phyloP scores from a whole-genome alignment of 2,888 invertebrate species.

The Dasypogon diadema region DNA sequence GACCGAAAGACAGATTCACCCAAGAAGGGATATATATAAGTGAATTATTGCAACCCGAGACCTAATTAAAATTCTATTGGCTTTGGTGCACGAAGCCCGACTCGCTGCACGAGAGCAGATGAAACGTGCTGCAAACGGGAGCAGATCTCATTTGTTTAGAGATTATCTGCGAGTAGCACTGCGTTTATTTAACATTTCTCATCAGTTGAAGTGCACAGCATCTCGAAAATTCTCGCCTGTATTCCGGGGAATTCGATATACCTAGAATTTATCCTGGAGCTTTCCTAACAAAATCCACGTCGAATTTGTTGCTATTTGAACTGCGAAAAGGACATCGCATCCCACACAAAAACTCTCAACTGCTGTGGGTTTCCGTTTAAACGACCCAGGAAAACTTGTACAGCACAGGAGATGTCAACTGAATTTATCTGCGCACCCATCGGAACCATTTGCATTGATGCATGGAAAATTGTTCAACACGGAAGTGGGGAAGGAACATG shows the following conservation, averaged over 20 bases:
- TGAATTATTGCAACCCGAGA: not conserved
- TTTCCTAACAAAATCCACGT: too few species aligned
- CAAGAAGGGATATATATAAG: not conserved
- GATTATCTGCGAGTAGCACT: not conserved
- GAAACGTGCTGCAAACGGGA: too few species aligned
- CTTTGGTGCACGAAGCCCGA: not conserved
- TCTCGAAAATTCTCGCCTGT: not conserved
- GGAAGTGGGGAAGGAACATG: conserved; percentile 10
- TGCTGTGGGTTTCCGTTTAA: not conserved
- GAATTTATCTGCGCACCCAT: conserved; percentile 9
- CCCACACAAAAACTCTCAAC: too few species aligned
- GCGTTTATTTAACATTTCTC: not conserved
- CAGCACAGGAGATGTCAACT: not conserved
- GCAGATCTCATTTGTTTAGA: not conserved
- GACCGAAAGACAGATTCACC: not conserved
- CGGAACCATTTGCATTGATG: conserved; percentile 2
- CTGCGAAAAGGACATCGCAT: too few species aligned
- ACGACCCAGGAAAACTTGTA: not conserved
- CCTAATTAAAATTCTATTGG: not conserved
- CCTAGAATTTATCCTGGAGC: not conserved
- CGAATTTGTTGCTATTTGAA: too few species aligned
- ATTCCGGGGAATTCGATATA: not conserved
- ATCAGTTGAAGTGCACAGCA: not conserved
- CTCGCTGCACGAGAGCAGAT: not conserved
- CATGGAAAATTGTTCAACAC: conserved; percentile 19